Evolutionary conservation across 2,797 vertebrate species (phyloP).

Genomic region (Syndactyla subalaris): DNA sequence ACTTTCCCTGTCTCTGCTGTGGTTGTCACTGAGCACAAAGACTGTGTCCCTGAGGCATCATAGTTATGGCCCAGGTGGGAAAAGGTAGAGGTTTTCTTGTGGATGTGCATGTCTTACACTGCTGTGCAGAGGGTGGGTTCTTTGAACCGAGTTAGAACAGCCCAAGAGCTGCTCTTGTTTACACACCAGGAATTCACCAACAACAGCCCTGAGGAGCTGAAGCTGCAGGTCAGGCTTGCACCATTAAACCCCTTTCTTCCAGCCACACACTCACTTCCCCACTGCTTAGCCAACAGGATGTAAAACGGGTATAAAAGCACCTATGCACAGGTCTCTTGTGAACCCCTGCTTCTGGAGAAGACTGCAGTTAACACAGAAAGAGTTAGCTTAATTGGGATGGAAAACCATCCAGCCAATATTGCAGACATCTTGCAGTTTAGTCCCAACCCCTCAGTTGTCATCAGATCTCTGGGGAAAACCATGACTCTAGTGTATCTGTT

Average conservation of each 20-base stretch:
- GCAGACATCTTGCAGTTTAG: not conserved
- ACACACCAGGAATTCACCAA: not conserved
- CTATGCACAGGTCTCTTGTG: not conserved
- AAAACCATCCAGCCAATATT: not conserved
- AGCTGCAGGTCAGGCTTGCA: not conserved
- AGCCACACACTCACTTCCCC: not conserved
- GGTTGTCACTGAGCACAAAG: not conserved
- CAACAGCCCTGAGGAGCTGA: not conserved
- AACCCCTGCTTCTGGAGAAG: not conserved
- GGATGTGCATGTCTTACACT: accelerated
- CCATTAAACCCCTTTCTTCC: not conserved
- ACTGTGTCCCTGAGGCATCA: not conserved
- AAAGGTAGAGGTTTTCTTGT: not conserved
- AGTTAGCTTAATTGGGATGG: not conserved
- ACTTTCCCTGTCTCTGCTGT: not conserved
- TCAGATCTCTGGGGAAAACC: not conserved
- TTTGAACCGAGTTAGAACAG: not conserved
- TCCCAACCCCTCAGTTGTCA: not conserved
- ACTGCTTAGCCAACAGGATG: not conserved
- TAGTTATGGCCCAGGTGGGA: not conserved
- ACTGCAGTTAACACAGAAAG: not conserved
- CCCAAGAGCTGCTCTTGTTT: not conserved
- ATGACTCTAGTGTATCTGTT: not conserved
- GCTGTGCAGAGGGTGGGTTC: accelerated
- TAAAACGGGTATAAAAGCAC: not conserved